Base-by-base conservation (phyloP, 2,797 vertebrate species). In the Cephalopachus bancanus region DNA sequence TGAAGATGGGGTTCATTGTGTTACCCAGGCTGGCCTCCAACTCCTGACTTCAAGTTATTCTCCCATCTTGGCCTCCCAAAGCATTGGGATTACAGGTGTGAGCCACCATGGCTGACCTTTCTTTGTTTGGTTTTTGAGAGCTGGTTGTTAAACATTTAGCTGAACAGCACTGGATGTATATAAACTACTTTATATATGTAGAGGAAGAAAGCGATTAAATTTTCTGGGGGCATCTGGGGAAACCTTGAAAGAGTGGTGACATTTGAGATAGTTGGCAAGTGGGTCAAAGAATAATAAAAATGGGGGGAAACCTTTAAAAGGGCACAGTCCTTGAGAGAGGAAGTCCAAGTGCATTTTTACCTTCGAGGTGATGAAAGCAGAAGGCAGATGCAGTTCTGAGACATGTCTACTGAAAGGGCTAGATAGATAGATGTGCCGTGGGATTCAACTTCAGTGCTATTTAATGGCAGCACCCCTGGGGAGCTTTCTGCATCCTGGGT, bases 181-280 rank as follows among this genome's bases (percentile, higher is more conserved):
- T 67, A 79, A 93, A 55, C 11, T 49, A 69, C 55, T 89, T 64
- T 88, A 53, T 67, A 51, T 78, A 37, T 59, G 57, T 10, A 67
- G 37, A 49, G 17, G 22, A 89, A 9, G 37, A n/a, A 88, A 84
- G 53, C 93, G 65, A 74, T 80, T 57, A 53, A 44, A 92, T 85
- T 81, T 62, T 80, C 20, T 86, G 44, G 72, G n/a, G 69, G 55
- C 6, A 30, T 69, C 88, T 16, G 1, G 49, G 91, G 76, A 91
- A 94, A 88, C 67, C 78, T 81, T 60, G 51, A 80, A 84, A 86
- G 65, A 91, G 87, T 69, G 44, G 28, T 62, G 91, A 87, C 76
- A 90, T 92, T 76, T 94, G 89, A 96, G 64, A 83, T 85, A 78
- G 10, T 37, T 14, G 81, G 15, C 28, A 14, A 69, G 11, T 24